These are phyloP conservation scores for Oligia latruncula DNA, from an alignment of 2,888 invertebrate genomes.

Conservation along the genomic window DNA sequence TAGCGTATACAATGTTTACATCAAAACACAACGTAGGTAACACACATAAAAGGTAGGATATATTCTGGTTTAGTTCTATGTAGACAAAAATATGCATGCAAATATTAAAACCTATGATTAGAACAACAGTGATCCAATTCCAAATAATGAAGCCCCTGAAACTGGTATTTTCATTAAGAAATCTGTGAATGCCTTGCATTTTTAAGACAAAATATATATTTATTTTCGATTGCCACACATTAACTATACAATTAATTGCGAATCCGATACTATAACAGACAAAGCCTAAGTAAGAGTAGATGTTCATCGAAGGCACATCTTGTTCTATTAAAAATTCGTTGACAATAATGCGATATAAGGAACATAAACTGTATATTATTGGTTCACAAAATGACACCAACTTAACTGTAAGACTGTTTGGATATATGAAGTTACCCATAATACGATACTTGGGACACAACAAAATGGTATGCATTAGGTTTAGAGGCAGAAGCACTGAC, in stretches of 20 bases:
- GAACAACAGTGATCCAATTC: constrained; percentile 9
- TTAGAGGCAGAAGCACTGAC: constrained; percentile 14
- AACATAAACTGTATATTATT: not conserved
- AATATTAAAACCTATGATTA: not conserved
- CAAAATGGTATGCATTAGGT: not conserved
- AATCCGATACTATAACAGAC: not conserved
- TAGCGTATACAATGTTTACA: constrained; percentile 20
- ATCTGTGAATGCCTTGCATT: constrained; percentile 14
- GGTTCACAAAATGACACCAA: not conserved
- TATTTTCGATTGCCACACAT: not conserved
- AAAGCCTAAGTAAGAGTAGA: not conserved
- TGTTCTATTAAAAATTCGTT: accelerated
- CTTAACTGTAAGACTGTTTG: constrained; percentile 9
- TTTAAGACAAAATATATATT: constrained; percentile 9
- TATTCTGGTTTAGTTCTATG: not conserved
- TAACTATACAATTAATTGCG: not conserved
- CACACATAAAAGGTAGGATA: not conserved
- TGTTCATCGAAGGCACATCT: not conserved
- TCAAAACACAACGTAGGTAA: constrained; percentile 9
- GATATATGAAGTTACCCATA: not conserved
- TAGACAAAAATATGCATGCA: not conserved
- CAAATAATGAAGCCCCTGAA: not conserved
- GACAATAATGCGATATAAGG: no score
- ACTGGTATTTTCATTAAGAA: not conserved
- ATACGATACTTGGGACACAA: constrained; percentile 13